These are phyloP conservation scores for Gavia stellata DNA, from an alignment of 2,113 vertebrate species.

Conservation along the genomic window DNA sequence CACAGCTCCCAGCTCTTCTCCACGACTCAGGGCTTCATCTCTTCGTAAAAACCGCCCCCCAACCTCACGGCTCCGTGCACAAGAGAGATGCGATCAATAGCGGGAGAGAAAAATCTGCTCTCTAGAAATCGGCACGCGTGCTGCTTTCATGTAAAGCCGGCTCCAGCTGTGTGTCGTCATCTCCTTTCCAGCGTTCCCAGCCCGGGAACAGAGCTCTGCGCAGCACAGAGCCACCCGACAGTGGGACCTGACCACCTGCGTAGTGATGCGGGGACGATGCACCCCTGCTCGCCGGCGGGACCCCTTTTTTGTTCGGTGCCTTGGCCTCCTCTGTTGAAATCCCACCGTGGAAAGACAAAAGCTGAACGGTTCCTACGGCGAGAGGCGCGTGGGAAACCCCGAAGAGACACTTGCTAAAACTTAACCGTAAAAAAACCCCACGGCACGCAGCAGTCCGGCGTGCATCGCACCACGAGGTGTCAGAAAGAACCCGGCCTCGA, in stretches of 20 bases:
- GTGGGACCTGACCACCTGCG: accelerated
- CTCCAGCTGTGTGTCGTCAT: accelerated
- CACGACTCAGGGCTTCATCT: not conserved
- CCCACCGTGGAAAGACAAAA: not conserved
- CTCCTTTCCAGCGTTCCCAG: not conserved
- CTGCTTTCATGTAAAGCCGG: not conserved
- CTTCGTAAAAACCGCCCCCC: not conserved
- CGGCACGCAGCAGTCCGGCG: not conserved
- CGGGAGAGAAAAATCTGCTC: not conserved
- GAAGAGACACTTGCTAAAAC: not conserved
- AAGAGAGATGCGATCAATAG: accelerated
- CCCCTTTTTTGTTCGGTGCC: not conserved
- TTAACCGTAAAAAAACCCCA: not conserved
- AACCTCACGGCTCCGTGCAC: accelerated
- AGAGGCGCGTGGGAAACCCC: accelerated
- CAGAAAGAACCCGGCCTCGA: no score
- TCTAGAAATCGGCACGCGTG: accelerated
- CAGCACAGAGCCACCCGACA: not conserved
- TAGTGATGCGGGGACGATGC: not conserved
- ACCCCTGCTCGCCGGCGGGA: not conserved
- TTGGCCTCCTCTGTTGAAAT: not conserved
- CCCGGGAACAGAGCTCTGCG: not conserved
- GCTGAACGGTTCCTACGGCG: accelerated
- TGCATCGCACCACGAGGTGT: not conserved
- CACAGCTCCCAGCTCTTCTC: not conserved